phyloP scores from a whole-genome alignment of 2,888 invertebrate genomes.

The Amblyteles armatorius region DNA sequence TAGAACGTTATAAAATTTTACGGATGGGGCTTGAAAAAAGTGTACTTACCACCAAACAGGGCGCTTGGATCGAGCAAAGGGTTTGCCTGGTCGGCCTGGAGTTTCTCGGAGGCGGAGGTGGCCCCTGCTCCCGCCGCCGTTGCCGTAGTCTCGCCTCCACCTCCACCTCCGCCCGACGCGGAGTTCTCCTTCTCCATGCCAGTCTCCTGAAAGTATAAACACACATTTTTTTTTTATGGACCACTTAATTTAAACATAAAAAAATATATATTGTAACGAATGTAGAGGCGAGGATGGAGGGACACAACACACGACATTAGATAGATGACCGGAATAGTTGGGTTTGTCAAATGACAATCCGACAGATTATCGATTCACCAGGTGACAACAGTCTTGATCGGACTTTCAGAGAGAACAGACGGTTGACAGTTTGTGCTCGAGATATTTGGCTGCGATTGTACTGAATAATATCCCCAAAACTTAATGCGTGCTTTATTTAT shows the following conservation, averaged over 20 bases:
- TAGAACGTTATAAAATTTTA: slow-evolving; percentile 3
- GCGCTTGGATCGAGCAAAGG: slow-evolving; percentile 93
- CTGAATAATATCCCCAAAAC: too few species aligned
- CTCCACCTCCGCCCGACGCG: slow-evolving; percentile 84
- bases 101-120: slow-evolving; percentile 88
- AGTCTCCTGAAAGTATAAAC: slow-evolving; percentile 78
- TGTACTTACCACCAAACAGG: slow-evolving; percentile 88
- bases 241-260: background rate
- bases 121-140: slow-evolving; percentile 82
- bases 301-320: too few species aligned
- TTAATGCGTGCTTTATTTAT: too few species aligned
- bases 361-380: too few species aligned
- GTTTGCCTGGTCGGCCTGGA: slow-evolving; percentile 86
- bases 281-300: too few species aligned
- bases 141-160: slow-evolving; percentile 86
- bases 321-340: too few species aligned
- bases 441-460: too few species aligned
- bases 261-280: too few species aligned
- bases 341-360: too few species aligned
- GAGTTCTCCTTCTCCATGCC: slow-evolving; percentile 93
- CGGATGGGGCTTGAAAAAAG: slow-evolving; percentile 38
- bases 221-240: background rate
- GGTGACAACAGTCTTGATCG: too few species aligned
- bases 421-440: too few species aligned
- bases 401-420: too few species aligned